Evolutionary conservation across 2,888 invertebrate genomes (phyloP).

Genomic region (Bursaphelenchus okinawaensis): DNA sequence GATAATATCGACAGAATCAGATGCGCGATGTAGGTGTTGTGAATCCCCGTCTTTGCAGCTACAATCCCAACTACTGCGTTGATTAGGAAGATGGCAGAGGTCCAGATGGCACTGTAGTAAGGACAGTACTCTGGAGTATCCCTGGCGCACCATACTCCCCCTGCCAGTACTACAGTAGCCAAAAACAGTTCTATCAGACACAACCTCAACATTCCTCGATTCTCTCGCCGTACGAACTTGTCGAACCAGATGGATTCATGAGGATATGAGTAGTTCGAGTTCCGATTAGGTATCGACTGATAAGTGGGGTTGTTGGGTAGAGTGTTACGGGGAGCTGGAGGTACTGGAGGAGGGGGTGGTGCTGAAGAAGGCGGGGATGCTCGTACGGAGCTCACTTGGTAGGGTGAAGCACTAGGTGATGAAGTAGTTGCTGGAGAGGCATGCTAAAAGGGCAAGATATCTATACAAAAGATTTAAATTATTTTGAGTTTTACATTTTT

Average conservation of each 20-base stretch:
- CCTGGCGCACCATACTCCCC: constrained; percentile 51
- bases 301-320: neutral
- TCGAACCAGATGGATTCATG: constrained; percentile 48
- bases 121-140: constrained; percentile 56
- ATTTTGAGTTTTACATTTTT: neutral
- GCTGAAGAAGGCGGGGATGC: constrained; percentile 4
- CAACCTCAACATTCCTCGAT: constrained; percentile 52
- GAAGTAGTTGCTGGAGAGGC: neutral
- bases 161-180: constrained; percentile 45
- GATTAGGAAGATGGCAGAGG: constrained; percentile 42
- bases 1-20: constrained; percentile 50
- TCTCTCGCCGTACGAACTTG: constrained; percentile 48
- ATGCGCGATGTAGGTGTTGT: constrained; percentile 52
- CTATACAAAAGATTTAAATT: too few species aligned
- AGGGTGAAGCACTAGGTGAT: constrained; percentile 10
- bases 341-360: constrained; percentile 6
- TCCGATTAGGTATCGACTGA: constrained; percentile 12
- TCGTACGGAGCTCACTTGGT: constrained; percentile 4
- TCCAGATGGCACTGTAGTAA: constrained; percentile 56
- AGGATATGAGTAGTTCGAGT: constrained; percentile 8
- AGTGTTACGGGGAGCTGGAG: constrained; percentile 11
- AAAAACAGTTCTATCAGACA: constrained; percentile 46
- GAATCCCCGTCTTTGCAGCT: constrained; percentile 41
- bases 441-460: neutral
- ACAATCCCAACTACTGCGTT: constrained; percentile 37